Base-by-base conservation (phyloP, 2,113 vertebrate genomes). In the Ageneiosus marmoratus region DNA sequence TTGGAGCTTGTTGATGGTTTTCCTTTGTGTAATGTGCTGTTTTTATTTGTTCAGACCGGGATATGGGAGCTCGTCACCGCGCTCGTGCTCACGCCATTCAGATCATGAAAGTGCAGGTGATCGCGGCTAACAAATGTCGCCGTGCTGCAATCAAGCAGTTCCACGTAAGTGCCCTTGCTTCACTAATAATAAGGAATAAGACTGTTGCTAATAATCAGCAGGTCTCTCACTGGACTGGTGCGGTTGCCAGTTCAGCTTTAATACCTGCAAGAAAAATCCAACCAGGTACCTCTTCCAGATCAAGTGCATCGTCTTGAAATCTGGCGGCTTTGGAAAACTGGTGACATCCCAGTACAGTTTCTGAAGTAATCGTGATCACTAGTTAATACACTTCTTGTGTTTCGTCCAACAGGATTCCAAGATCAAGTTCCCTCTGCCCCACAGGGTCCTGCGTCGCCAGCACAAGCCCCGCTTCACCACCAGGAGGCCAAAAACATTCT, bases 401-500 rank as follows among this genome's bases (percentile, higher is more conserved):
- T 13, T 77, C 5, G 82, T 86, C 70, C 85, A 77, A 34, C 92
- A 98, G 98, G 97, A 99, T 91, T 99, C 98, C 67, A 99, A 98
- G 94, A 98, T 99, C 93, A 98, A 98, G 94, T 99, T 99, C 95
- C 98, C 98, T 0, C 95, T 99, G 91, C 98, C 98, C 16, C 97
- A 99, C 94, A 93, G 98, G 89, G 97, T 99, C 58, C 94, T 99
- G 88, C 96, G 97, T 69, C 95, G 95, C 87, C 98, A 99, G 92
- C 98, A 99, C 95, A 98, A 97, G 86, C 97, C 97, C 7, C 97
- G 97, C 87, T 99, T 99, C 94, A 99, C 98, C 91, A 99, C 97
- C 94, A 99, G 98, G 96, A 98, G 97, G 93, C 97, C 98, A 87
- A 98, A 98, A 89, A 99, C 98, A 83, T 99, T 99, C 95, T 99